A percentile compares a stretch with the other conserved stretches of the same genome.
These are phyloP conservation scores for Salvelinus alpinus DNA, from an alignment of 2,113 vertebrate species.

Conservation along the genomic window DNA sequence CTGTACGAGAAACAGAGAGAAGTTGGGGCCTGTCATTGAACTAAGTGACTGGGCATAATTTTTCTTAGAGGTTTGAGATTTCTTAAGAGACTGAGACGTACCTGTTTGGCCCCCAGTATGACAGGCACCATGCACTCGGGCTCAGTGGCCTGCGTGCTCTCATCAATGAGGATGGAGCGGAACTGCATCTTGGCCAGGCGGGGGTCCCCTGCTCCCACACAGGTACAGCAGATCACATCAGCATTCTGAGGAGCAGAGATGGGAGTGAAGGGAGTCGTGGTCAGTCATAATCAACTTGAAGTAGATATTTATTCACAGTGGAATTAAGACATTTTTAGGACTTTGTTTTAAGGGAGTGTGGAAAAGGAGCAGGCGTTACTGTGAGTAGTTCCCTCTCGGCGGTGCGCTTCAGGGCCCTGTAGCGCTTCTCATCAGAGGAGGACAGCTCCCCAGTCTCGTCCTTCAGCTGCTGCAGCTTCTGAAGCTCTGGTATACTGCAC, in stretches of 20 bases:
- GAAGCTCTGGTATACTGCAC: slow-evolving; percentile 93
- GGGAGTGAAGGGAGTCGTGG: not conserved
- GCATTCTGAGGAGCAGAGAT: slow-evolving; percentile 80
- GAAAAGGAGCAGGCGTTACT: not conserved
- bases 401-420: slow-evolving; percentile 92
- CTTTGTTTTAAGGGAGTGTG: not conserved
- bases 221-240: slow-evolving; percentile 97
- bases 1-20: too few relatives aligned
- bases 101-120: slow-evolving; percentile 17
- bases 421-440: slow-evolving; percentile 95
- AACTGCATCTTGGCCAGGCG: slow-evolving; percentile 98
- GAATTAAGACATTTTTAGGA: too few relatives aligned
- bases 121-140: slow-evolving; percentile 79
- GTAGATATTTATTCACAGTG: too few relatives aligned
- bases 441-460: slow-evolving; percentile 97
- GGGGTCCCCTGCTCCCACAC: slow-evolving; percentile 94
- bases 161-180: slow-evolving; percentile 96
- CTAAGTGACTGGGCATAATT: too few relatives aligned
- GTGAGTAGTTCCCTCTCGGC: slow-evolving; percentile 64
- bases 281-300: too few relatives aligned
- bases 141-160: slow-evolving; percentile 97
- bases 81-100: not conserved
- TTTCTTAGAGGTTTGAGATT: too few relatives aligned
- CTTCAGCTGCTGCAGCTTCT: slow-evolving; percentile 97
- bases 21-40: too few relatives aligned